Evolutionary conservation across 2,113 vertebrate species (phyloP).

Genomic region (Andinoacara biseriatus): DNA sequence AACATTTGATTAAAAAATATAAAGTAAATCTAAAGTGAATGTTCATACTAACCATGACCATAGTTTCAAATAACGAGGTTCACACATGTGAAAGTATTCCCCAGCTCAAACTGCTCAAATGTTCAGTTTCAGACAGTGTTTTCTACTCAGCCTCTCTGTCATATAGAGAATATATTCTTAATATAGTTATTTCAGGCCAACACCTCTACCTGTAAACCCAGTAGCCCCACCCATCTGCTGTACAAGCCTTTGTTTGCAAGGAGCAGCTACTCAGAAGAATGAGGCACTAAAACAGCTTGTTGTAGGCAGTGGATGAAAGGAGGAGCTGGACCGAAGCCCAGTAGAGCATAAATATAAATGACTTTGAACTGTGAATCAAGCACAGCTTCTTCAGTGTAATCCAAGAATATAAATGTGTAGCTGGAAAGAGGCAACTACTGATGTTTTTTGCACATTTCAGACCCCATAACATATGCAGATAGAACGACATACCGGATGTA

Average conservation of each 20-base stretch:
- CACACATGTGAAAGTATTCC: too few relatives aligned
- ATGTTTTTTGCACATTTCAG: not conserved
- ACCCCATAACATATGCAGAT: not conserved
- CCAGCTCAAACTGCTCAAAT: not conserved
- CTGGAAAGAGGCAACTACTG: not conserved
- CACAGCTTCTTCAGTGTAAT: not conserved
- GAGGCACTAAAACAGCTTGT: not conserved
- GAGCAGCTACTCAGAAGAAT: not conserved
- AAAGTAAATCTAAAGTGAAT: not conserved
- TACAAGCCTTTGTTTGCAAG: not conserved
- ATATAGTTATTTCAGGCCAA: too few relatives aligned
- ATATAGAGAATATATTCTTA: not conserved
- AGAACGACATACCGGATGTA: not conserved
- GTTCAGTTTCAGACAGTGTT: not conserved
- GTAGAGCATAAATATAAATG: not conserved
- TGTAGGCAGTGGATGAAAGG: fast-evolving
- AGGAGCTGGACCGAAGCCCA: fast-evolving
- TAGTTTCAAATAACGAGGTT: too few relatives aligned
- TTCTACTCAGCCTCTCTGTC: not conserved
- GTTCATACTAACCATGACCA: not conserved
- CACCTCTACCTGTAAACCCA: not conserved
- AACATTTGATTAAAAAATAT: not conserved
- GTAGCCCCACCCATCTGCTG: too few relatives aligned
- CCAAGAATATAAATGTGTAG: not conserved
- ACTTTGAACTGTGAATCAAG: not conserved